Percentiles rank a stretch among this genome's conserved stretches.
Conservation (phyloP, 2,113 vertebrate species). For the Oreamnos americanus region DNA sequence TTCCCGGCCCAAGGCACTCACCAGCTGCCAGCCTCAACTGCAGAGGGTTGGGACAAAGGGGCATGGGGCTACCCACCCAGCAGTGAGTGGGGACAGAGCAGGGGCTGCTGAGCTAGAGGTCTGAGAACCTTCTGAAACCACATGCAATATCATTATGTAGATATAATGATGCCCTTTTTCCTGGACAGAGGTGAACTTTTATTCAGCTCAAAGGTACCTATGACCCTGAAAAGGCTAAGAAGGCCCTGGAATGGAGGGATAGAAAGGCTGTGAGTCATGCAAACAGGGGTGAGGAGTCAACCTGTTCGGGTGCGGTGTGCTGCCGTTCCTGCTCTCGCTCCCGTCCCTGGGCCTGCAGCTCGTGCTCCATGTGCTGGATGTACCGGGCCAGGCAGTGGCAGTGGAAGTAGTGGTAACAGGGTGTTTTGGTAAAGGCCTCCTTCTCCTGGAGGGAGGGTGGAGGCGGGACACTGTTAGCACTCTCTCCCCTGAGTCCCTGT, state of each 20-base stretch:
- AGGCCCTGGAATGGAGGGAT: not conserved
- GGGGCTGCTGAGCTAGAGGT: not conserved
- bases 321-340: slow-evolving; percentile 87
- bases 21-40: not conserved
- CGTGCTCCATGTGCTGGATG: slow-evolving; percentile 88
- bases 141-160: not conserved
- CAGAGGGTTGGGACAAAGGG: not conserved
- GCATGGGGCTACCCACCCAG: not conserved
- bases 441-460: slow-evolving; percentile 83
- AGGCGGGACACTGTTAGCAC: not conserved
- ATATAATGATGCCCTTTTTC: not conserved
- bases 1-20: not conserved
- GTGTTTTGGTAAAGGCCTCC: slow-evolving; percentile 93
- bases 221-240: not conserved
- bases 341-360: slow-evolving; percentile 85
- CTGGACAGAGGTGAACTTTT: not conserved
- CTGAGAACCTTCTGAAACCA: not conserved
- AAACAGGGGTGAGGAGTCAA: not conserved
- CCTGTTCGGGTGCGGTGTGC: slow-evolving; percentile 65
- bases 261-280: not conserved
- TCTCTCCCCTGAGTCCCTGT: not conserved
- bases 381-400: slow-evolving; percentile 96
- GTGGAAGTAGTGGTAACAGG: slow-evolving; percentile 97
- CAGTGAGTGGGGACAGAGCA: not conserved
- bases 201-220: not conserved